Conservation (phyloP, 2,888 invertebrate genomes). For the Arctia plantaginis region DNA sequence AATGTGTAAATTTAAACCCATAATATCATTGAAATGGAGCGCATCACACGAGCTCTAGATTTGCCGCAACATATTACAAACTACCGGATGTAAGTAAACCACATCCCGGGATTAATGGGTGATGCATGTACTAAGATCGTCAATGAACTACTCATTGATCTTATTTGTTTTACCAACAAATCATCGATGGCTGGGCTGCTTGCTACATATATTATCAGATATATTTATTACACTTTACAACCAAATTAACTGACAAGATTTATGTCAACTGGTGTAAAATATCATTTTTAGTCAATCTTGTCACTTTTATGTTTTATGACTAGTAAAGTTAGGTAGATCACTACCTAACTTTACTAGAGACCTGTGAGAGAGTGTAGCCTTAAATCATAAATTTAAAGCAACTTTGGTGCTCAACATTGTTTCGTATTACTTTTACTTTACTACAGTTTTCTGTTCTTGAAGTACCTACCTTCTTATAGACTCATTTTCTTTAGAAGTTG, state of each 20-base stretch:
- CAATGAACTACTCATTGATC: constrained; percentile 47
- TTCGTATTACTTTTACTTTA: neutral
- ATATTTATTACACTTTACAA: neutral
- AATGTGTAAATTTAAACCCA: constrained; percentile 30
- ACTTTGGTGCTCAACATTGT: neutral
- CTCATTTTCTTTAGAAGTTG: no score
- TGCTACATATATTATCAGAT: neutral
- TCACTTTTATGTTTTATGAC: neutral
- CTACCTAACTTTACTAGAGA: no score
- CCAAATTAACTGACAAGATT: constrained; percentile 1
- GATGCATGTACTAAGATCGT: constrained; percentile 28
- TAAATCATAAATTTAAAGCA: neutral
- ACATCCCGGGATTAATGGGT: constrained; percentile 53
- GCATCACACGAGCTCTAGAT: constrained; percentile 45
- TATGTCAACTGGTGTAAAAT: neutral
- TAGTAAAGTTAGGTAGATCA: neutral
- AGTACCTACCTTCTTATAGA: no score
- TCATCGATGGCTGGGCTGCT: constrained; percentile 12
- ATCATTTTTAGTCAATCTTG: neutral
- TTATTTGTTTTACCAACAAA: constrained; percentile 43
- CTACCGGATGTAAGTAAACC: constrained; percentile 54
- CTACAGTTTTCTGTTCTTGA: neutral
- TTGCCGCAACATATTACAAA: constrained; percentile 43
- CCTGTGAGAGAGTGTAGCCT: neutral
- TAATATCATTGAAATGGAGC: constrained; percentile 41